Percentiles rank a stretch among this genome's conserved stretches.
These are phyloP conservation scores for Trissonchulus latispiculum DNA, from an alignment of 2,888 invertebrate species.

Conservation along the genomic window DNA sequence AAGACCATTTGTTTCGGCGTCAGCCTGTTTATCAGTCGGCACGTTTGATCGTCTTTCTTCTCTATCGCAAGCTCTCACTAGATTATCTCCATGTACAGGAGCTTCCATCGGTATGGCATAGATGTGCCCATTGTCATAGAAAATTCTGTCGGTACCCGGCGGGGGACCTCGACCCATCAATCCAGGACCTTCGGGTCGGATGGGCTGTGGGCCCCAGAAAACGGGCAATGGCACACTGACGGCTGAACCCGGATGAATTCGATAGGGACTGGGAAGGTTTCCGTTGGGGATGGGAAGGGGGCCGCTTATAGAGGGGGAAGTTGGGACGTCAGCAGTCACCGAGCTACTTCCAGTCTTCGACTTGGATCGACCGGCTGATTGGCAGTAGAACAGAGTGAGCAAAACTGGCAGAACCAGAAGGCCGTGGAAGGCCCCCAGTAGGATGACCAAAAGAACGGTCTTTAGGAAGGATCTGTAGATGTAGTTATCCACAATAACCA, in stretches of 20 bases:
- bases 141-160: too few relatives aligned
- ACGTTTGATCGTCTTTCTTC: background rate
- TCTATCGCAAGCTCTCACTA: background rate
- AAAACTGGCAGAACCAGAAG: slow-evolving; percentile 68
- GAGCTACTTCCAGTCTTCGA: background rate
- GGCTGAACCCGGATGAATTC: background rate
- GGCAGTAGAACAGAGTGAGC: slow-evolving; percentile 33
- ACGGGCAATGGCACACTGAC: too few relatives aligned
- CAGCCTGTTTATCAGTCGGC: background rate
- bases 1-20: background rate
- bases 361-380: background rate
- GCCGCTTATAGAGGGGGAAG: background rate
- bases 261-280: background rate
- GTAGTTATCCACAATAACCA: slow-evolving; percentile 78
- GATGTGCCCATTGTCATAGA: background rate
- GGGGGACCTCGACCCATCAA: background rate
- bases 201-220: background rate
- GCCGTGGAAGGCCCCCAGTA: slow-evolving; percentile 86
- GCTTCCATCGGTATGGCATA: background rate
- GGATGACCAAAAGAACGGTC: slow-evolving; percentile 85
- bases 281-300: background rate
- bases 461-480: slow-evolving; percentile 79
- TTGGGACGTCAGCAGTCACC: background rate
- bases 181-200: background rate
- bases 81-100: background rate